phyloP scores from a whole-genome alignment of 2,888 invertebrate genomes.

The Sphecodes monilicornis region DNA sequence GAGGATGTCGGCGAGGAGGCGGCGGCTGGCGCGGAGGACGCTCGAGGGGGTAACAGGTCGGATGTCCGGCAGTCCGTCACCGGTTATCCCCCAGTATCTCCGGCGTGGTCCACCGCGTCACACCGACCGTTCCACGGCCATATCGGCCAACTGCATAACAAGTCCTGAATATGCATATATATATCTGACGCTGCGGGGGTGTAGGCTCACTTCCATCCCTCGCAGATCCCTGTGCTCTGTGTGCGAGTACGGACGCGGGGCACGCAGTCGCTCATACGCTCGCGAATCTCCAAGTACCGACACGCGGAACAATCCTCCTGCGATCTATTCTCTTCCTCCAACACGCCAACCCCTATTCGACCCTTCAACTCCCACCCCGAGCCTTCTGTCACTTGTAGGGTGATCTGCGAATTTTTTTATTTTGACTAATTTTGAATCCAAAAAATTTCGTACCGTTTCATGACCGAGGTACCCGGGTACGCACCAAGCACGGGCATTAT shows the following conservation, averaged over 20 bases:
- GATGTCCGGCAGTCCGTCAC: constrained; percentile 84
- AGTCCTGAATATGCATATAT: constrained; percentile 83
- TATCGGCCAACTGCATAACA: constrained; percentile 79
- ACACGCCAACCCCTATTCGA: neutral
- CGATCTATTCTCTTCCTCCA: constrained; percentile 33
- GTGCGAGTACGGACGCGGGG: constrained; percentile 34
- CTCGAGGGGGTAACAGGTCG: constrained; percentile 82
- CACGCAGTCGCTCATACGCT: constrained; percentile 52
- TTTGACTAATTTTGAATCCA: neutral
- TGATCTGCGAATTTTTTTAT: neutral
- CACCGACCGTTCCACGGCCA: constrained; percentile 68
- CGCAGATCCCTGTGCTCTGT: constrained; percentile 30
- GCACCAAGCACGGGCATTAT: too few species aligned
- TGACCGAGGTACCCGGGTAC: too few species aligned
- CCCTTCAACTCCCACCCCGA: neutral
- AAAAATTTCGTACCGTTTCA: too few species aligned
- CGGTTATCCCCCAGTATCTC: constrained; percentile 80
- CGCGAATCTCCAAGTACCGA: constrained; percentile 26
- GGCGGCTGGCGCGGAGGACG: constrained; percentile 41
- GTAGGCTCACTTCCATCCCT: constrained; percentile 2
- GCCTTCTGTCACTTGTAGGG: neutral
- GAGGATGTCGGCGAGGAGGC: constrained; percentile 29
- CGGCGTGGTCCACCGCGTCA: constrained; percentile 75
- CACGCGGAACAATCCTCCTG: constrained; percentile 26
- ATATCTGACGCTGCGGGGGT: constrained; percentile 70